A percentile compares a stretch with the other conserved stretches of the same genome.
These are phyloP conservation scores for Danaus plexippus DNA, from an alignment of 1,140 invertebrate genomes.

Conservation along the genomic window DNA sequence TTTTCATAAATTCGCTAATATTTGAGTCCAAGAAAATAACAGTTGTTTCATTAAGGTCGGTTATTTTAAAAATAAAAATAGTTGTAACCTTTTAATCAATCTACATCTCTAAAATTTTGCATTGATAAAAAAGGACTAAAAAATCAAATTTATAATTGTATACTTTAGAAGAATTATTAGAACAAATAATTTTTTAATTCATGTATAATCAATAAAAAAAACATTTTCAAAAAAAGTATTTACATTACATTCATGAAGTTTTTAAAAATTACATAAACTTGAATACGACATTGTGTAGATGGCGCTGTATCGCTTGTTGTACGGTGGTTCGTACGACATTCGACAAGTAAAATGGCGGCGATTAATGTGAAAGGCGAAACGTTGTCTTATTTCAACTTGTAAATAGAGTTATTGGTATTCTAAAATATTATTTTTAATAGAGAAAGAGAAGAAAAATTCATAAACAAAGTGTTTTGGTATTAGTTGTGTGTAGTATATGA, in stretches of 20 bases:
- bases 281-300: conserved; percentile 38
- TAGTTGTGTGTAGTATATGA: conserved; percentile 36
- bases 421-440: conserved; percentile 35
- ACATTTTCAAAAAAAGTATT: conserved; percentile 13
- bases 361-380: conserved; percentile 73
- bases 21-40: too few species aligned
- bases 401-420: conserved; percentile 65
- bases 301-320: conserved; percentile 65
- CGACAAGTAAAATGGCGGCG: conserved; percentile 73
- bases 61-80: too few species aligned
- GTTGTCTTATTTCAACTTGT: conserved; percentile 71
- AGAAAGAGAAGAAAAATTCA: conserved; percentile 31
- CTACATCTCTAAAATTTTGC: too few species aligned
- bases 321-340: conserved; percentile 63
- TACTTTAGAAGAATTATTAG: conserved; percentile 2
- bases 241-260: background rate
- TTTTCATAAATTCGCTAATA: too few species aligned
- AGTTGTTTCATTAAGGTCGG: too few species aligned
- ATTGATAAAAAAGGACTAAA: too few species aligned
- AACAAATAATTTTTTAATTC: conserved; percentile 1
- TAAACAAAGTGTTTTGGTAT: conserved; percentile 46
- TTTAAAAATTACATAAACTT: conserved; percentile 17
- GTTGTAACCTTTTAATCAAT: too few species aligned
- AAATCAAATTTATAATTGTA: too few species aligned
- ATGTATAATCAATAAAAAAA: conserved; percentile 3